Evolutionary conservation across 2,888 invertebrate species (phyloP).

Genomic region (Rambutsinella grinnellia): DNA sequence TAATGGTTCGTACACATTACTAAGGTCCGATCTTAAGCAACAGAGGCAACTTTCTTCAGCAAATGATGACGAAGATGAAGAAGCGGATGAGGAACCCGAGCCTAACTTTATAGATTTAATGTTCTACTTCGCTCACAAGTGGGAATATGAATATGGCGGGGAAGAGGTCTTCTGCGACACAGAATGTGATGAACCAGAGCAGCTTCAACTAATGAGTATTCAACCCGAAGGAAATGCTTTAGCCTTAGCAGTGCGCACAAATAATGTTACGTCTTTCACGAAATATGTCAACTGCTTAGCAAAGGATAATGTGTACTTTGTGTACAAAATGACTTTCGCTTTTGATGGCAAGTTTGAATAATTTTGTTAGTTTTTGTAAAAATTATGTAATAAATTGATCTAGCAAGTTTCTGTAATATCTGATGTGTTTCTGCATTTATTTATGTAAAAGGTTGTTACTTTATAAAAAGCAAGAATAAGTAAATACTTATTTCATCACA

Average conservation of each 20-base stretch:
- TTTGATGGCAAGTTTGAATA: constrained; percentile 56
- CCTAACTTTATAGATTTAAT: constrained; percentile 50
- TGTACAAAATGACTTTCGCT: constrained; percentile 55
- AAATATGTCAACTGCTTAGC: constrained; percentile 62
- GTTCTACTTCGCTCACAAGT: constrained; percentile 56
- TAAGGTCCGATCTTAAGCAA: constrained; percentile 21
- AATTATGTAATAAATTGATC: neutral
- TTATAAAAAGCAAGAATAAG: constrained; percentile 8
- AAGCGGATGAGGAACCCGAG: constrained; percentile 44
- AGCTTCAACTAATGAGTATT: constrained; percentile 59
- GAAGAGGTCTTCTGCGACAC: constrained; percentile 59
- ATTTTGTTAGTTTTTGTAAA: neutral
- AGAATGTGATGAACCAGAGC: constrained; percentile 42
- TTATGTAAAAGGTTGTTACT: neutral
- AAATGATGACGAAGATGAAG: constrained; percentile 35
- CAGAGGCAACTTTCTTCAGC: neutral
- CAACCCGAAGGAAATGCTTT: constrained; percentile 62
- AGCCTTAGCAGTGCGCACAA: constrained; percentile 59
- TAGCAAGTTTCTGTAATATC: neutral
- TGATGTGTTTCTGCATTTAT: neutral
- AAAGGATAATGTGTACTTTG: constrained; percentile 57
- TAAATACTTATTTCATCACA: constrained; percentile 3
- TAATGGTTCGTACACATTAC: constrained; percentile 57
- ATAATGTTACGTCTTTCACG: constrained; percentile 57
- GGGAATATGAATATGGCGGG: constrained; percentile 62